Evolutionary conservation across 2,888 invertebrate genomes (phyloP).

Genomic region (Acrocyrtus sp.): DNA sequence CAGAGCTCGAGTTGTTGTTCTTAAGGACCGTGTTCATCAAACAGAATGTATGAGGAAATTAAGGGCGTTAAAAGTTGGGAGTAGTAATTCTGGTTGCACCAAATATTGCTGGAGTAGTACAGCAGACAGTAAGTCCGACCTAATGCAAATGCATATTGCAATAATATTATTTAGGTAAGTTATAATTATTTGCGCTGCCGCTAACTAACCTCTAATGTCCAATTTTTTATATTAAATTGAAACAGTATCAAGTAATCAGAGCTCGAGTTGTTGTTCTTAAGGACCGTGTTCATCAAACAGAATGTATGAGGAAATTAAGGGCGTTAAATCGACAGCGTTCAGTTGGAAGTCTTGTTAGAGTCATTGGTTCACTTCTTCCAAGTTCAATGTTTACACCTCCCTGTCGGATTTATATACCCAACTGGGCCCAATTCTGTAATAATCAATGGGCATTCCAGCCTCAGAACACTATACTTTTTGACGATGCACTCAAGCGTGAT

Average conservation of each 20-base stretch:
- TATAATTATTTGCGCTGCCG: no score
- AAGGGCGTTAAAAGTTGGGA: slow-evolving; percentile 41
- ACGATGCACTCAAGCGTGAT: background rate
- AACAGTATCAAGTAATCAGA: slow-evolving; percentile 6
- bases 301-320: slow-evolving; percentile 12
- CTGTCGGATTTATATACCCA: slow-evolving; percentile 45
- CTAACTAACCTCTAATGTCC: no score
- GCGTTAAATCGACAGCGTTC: slow-evolving; percentile 35
- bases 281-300: slow-evolving; percentile 1
- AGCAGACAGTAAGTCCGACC: slow-evolving; percentile 14
- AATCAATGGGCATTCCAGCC: background rate
- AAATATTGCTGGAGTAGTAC: slow-evolving; percentile 10
- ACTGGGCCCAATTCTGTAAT: slow-evolving; percentile 7
- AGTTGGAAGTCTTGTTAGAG: slow-evolving; percentile 42
- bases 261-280: slow-evolving; percentile 10
- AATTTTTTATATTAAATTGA: no score
- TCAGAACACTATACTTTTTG: background rate
- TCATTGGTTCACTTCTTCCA: slow-evolving; percentile 39
- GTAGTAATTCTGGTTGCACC: slow-evolving; percentile 35
- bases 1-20: slow-evolving; percentile 1
- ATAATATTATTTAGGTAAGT: background rate
- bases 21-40: slow-evolving; percentile 10
- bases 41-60: slow-evolving; percentile 5
- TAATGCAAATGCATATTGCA: background rate
- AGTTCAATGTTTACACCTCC: slow-evolving; percentile 28